These are phyloP conservation scores for Ophion ellenae DNA, from an alignment of 2,888 invertebrate genomes.

Conservation along the genomic window DNA sequence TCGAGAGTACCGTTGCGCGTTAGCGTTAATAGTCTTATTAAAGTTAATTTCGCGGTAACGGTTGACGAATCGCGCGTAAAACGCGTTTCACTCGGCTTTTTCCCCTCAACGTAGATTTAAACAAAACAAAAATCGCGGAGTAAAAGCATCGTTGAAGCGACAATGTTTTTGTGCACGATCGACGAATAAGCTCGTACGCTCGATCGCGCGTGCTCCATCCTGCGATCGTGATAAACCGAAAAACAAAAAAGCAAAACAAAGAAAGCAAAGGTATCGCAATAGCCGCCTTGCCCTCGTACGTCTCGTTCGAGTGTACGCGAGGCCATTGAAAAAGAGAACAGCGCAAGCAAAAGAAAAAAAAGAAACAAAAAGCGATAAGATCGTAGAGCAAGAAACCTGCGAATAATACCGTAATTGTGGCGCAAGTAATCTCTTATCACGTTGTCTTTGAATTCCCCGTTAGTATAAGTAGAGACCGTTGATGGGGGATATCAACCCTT, in stretches of 20 bases:
- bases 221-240: constrained; percentile 39
- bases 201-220: constrained; percentile 33
- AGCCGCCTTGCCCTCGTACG: constrained; percentile 51
- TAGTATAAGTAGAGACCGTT: constrained; percentile 84
- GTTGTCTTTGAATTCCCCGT: constrained; percentile 83
- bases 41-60: constrained; percentile 53
- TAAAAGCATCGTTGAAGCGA: constrained; percentile 81
- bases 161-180: constrained; percentile 53
- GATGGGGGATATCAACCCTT: constrained; percentile 82
- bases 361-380: constrained; percentile 55
- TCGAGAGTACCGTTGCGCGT: neutral
- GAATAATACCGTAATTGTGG: constrained; percentile 55
- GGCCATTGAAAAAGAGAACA: constrained; percentile 16
- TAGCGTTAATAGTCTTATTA: constrained; percentile 62
- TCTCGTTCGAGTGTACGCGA: constrained; percentile 31
- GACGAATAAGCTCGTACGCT: constrained; percentile 49
- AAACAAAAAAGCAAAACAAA: neutral
- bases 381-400: constrained; percentile 64
- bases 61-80: constrained; percentile 66
- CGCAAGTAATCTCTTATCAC: constrained; percentile 78
- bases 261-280: constrained; percentile 32
- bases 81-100: constrained; percentile 81
- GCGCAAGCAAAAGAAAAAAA: constrained; percentile 26
- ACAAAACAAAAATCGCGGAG: constrained; percentile 53
- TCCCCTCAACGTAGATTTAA: constrained; percentile 83